Conservation (phyloP, 37 sponge, comb jelly and placozoan species). For the Diacarnus erythraeanus region DNA sequence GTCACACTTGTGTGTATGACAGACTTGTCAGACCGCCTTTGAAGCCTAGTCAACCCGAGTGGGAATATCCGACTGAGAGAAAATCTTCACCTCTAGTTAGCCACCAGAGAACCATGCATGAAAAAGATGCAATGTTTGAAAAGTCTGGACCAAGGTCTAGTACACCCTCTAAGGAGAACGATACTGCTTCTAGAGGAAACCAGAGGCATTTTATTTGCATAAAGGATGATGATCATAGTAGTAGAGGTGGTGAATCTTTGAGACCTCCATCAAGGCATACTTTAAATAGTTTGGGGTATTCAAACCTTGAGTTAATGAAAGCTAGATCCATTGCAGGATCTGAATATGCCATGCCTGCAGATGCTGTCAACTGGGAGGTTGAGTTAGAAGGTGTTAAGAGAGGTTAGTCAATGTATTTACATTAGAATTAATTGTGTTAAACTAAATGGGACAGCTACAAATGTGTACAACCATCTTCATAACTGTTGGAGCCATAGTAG, state of each 20-base stretch:
- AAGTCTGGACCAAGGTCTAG: not conserved
- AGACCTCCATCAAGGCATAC: no score
- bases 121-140: not conserved
- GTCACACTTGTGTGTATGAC: constrained; percentile 24
- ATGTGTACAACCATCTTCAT: no score
- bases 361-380: constrained; percentile 20
- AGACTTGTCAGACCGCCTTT: constrained; percentile 12
- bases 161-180: not conserved
- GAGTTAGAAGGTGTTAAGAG: constrained; percentile 1
- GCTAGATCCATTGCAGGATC: not conserved
- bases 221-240: no score
- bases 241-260: not conserved
- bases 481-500: no score
- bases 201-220: not conserved
- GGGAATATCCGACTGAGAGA: not conserved
- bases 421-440: no score
- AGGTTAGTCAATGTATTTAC: no score
- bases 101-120: not conserved
- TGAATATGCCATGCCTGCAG: constrained; percentile 6
- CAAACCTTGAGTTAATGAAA: constrained; percentile 3
- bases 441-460: no score
- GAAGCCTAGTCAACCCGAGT: not conserved
- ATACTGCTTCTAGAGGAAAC: not conserved
- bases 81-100: not conserved
- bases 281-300: not conserved